Percentiles rank a stretch among this genome's conserved stretches.
Conservation (phyloP, 53 echinoderm and acorn worm genomes). For the Holothuria scabra region DNA sequence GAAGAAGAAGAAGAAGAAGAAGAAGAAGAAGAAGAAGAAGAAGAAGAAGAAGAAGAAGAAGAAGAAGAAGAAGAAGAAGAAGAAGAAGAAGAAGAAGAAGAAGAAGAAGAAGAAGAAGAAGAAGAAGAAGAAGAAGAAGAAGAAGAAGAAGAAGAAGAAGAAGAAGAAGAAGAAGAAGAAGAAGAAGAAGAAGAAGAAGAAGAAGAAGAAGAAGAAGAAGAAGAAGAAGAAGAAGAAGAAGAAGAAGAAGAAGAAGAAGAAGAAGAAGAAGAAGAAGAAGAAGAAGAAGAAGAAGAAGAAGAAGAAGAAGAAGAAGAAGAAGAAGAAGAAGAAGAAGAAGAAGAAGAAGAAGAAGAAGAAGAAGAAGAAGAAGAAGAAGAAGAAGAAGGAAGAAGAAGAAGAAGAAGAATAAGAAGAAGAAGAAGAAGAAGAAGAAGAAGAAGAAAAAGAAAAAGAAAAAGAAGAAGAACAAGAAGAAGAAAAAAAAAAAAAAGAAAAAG, state of each 20-base stretch:
- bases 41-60: neutral
- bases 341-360: neutral
- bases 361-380: neutral
- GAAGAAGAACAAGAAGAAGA: neutral
- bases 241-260: neutral
- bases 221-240: neutral
- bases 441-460: neutral
- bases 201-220: neutral
- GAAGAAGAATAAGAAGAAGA: too few species aligned
- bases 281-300: neutral
- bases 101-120: neutral
- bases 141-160: neutral
- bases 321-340: neutral
- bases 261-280: neutral
- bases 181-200: neutral
- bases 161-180: neutral
- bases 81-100: neutral
- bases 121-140: neutral
- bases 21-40: neutral
- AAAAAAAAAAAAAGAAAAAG: constrained; percentile 2
- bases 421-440: neutral
- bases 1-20: constrained; percentile 5
- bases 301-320: neutral
- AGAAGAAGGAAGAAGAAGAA: neutral
- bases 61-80: neutral